Percentiles rank a stretch among this genome's conserved stretches.
Evolutionary conservation across 53 echinoderm and acorn worm species (phyloP).

Genomic region (Holothuria leucospilota): DNA sequence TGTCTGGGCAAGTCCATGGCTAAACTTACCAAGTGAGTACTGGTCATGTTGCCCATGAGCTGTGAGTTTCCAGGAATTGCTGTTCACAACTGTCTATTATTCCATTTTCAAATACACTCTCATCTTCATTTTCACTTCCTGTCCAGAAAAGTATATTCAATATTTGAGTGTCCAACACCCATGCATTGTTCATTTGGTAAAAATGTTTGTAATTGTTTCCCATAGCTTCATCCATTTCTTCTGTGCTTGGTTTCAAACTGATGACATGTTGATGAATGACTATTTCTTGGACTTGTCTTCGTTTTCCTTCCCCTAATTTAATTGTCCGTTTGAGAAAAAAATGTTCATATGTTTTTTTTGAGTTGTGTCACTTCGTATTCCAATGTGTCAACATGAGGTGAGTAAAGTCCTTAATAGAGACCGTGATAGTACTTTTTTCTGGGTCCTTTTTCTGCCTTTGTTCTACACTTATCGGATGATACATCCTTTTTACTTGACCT

Average conservation of each 20-base stretch:
- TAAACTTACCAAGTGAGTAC: too few species aligned
- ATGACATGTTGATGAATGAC: background rate
- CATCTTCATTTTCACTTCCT: background rate
- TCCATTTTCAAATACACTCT: too few species aligned
- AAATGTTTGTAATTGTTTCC: background rate
- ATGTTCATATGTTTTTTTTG: background rate
- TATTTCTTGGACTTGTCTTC: background rate
- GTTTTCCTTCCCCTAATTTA: background rate
- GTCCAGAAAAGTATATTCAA: background rate
- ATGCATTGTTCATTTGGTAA: background rate
- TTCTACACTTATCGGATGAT: too few species aligned
- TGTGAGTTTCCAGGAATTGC: too few species aligned
- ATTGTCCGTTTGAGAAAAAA: background rate
- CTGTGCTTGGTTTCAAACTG: background rate
- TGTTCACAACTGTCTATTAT: too few species aligned
- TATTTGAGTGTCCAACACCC: background rate
- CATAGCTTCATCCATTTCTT: background rate
- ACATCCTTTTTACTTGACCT: too few species aligned
- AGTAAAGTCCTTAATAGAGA: constrained; percentile 41
- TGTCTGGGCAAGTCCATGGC: too few species aligned
- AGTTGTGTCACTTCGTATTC: background rate
- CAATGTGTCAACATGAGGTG: constrained; percentile 40
- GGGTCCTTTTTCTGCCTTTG: constrained; percentile 53
- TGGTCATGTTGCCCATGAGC: too few species aligned
- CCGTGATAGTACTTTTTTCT: constrained; percentile 24